Conservation (phyloP, 2,113 vertebrate genomes). For the Turdus rufiventris region DNA sequence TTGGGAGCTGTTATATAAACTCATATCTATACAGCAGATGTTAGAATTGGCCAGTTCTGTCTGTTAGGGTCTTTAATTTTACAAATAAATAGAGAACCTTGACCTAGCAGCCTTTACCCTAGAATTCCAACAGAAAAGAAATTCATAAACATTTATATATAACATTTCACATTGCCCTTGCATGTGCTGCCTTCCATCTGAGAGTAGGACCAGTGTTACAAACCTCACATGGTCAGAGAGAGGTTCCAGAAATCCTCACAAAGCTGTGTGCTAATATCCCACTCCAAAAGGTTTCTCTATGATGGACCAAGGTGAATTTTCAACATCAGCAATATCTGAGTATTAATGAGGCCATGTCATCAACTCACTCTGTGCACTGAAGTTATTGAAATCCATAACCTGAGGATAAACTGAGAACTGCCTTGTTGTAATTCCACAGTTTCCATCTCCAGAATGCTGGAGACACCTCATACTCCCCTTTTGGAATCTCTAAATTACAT, state of each 20-base stretch:
- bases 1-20: neutral
- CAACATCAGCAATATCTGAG: neutral
- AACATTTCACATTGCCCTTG: neutral
- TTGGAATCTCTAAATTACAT: neutral
- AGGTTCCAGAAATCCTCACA: neutral
- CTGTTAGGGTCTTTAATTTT: neutral
- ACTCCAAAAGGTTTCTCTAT: neutral
- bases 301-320: neutral
- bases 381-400: neutral
- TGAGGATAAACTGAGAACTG: neutral
- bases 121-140: neutral
- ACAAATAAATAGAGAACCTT: neutral
- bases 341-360: neutral
- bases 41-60: neutral
- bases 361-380: neutral
- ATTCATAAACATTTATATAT: neutral
- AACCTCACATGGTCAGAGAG: neutral
- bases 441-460: neutral
- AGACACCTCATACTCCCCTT: accelerated
- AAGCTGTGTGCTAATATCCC: neutral
- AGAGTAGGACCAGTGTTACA: neutral
- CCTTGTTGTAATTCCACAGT: neutral
- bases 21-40: neutral
- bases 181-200: neutral
- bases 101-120: neutral